Base-by-base conservation (phyloP, 2,888 invertebrate genomes). In the Xestia ashworthii region DNA sequence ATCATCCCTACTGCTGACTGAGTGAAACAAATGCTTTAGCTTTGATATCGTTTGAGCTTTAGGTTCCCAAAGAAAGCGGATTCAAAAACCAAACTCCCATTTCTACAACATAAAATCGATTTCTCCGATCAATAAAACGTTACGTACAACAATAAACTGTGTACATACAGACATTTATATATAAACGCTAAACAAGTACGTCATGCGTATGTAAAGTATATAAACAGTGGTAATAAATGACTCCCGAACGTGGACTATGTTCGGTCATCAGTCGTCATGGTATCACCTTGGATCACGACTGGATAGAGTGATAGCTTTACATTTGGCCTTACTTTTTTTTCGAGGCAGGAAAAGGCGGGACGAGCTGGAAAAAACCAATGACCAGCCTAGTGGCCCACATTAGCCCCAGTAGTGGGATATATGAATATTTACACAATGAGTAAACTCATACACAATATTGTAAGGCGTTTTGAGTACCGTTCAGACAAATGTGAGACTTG, bases 191-290 rank as follows among this genome's bases (percentile, higher is more conserved):
- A 83, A 76, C 12, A 67, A 70, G 19, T 60, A 58, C 76, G 76
- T 80, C 84, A 83, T 53, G 53, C 41, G 12, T 58, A 58, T 41
- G 25, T 32, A 83, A 46, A 60, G 58, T 62, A 55, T 55, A 74
- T 82, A 70, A 74, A 74, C 53, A 53, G 38, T 83, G 41, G 68
- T 76, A 83, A 80, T 83, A 74, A 76, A 79, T 32, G 5, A 68
- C 5, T 82, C 71, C 71, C 70, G 67, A 82, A 65, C 25, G 25
- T 41, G 58, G 68, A 71, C 55, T 71, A 38, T 32, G 55, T n/a
- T 48, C 77, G 66, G 32, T 76, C 71, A 62, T 46, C 62, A 82
- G n/a, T 25, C 46, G 46, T 46, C 65, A 58, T 32, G 38, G 55
- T n/a, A 25, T 64, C 64, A 53, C 67, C 58, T 67, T 68, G 64